Evolutionary conservation across 2,797 vertebrate species (phyloP).

Genomic region (Gambusia yucatana): DNA sequence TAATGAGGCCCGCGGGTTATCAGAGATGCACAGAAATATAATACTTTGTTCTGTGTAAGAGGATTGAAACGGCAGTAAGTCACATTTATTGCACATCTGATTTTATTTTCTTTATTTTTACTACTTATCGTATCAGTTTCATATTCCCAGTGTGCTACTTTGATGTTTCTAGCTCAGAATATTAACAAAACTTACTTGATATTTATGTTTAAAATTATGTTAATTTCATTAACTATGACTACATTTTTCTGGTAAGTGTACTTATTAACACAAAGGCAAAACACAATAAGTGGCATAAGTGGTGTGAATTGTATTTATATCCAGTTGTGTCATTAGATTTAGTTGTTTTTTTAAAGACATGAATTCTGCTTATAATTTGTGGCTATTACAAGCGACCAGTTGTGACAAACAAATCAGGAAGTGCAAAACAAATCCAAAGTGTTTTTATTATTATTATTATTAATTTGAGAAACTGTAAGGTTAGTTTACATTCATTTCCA

Average conservation of each 20-base stretch:
- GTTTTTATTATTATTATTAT: background rate
- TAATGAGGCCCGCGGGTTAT: conserved; percentile 77
- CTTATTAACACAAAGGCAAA: background rate
- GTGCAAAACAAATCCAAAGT: background rate
- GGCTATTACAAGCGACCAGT: background rate
- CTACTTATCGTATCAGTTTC: background rate
- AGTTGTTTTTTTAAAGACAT: background rate
- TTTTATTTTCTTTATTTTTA: conserved; percentile 8
- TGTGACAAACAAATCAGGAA: background rate
- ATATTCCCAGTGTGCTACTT: background rate
- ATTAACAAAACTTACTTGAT: background rate
- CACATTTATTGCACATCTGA: background rate
- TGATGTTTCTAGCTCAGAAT: background rate
- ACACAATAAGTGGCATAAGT: background rate
- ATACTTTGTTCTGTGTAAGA: conserved; percentile 32
- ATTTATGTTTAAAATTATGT: background rate
- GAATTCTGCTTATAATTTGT: background rate
- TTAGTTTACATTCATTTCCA: too few species aligned
- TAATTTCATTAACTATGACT: background rate
- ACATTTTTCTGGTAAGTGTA: background rate
- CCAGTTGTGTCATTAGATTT: background rate
- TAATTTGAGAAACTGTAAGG: too few species aligned
- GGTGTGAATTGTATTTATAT: background rate
- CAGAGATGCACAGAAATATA: conserved; percentile 62
- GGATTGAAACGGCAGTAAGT: conserved; percentile 18